These are phyloP conservation scores for Plutella xylostella DNA, from an alignment of 2,888 invertebrate genomes.

Conservation along the genomic window DNA sequence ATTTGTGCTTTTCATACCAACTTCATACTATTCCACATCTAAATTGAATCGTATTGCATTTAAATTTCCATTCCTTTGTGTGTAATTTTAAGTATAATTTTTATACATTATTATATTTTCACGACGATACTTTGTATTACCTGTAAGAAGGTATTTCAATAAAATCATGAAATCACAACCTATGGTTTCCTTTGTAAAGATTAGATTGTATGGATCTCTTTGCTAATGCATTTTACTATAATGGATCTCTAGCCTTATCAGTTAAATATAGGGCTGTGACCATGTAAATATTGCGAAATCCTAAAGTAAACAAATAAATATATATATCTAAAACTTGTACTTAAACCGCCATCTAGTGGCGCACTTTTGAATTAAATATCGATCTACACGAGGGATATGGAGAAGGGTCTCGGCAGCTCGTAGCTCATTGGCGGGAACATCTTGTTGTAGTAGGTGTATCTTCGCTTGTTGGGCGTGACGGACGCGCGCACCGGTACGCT, in stretches of 20 bases:
- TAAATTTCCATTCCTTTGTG: slow-evolving; percentile 40
- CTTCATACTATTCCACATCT: too few species aligned
- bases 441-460: slow-evolving; percentile 64
- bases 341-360: neutral
- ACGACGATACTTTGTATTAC: slow-evolving; percentile 23
- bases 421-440: slow-evolving; percentile 56
- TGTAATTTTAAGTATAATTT: slow-evolving; percentile 20
- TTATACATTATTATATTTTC: slow-evolving; percentile 36
- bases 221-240: too few species aligned
- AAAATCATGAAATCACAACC: slow-evolving; percentile 26
- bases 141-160: slow-evolving; percentile 31
- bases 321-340: neutral
- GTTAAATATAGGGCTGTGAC: too few species aligned
- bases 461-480: slow-evolving; percentile 49
- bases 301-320: too few species aligned
- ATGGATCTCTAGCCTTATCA: too few species aligned
- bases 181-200: slow-evolving; percentile 5
- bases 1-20: too few species aligned
- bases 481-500: slow-evolving; percentile 40
- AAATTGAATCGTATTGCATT: slow-evolving; percentile 1
- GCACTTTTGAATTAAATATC: neutral
- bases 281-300: too few species aligned
- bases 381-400: slow-evolving; percentile 41
- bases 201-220: too few species aligned
- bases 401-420: slow-evolving; percentile 43